A percentile compares a stretch with the other conserved stretches of the same genome.
These are phyloP conservation scores for Megaustenia siamemsis DNA, from an alignment of 2,888 invertebrate species.

Conservation along the genomic window DNA sequence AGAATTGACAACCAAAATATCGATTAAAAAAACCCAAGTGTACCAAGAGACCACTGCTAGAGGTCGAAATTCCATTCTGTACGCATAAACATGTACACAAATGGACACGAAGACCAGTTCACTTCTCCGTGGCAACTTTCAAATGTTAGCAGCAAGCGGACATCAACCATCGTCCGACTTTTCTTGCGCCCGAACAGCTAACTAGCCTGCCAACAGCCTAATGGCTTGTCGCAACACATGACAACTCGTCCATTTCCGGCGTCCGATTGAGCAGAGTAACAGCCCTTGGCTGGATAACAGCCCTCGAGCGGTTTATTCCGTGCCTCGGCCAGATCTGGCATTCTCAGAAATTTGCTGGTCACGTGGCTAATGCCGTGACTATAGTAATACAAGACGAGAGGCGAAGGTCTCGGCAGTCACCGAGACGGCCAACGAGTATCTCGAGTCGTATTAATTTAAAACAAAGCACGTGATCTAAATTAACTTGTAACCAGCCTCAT, in stretches of 20 bases:
- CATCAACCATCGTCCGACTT: neutral
- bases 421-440: neutral
- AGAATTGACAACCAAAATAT: no score
- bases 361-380: neutral
- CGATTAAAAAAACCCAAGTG: no score
- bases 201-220: constrained; percentile 34
- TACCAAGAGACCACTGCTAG: no score
- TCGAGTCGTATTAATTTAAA: no score
- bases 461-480: no score
- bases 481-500: no score
- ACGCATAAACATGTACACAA: no score
- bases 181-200: neutral
- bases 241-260: constrained; percentile 50
- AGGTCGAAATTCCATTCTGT: no score
- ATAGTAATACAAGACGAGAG: neutral
- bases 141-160: neutral
- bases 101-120: no score
- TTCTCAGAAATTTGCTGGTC: neutral
- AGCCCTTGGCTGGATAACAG: constrained; percentile 13
- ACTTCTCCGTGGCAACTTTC: no score
- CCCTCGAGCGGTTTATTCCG: constrained; percentile 45
- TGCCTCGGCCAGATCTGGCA: constrained; percentile 27
- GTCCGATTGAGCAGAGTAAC: constrained; percentile 40
- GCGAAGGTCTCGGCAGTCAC: neutral
- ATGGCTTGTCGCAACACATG: constrained; percentile 53